phyloP scores from a whole-genome alignment of 2,797 vertebrate species.

The Chaetodon trifasciatus region DNA sequence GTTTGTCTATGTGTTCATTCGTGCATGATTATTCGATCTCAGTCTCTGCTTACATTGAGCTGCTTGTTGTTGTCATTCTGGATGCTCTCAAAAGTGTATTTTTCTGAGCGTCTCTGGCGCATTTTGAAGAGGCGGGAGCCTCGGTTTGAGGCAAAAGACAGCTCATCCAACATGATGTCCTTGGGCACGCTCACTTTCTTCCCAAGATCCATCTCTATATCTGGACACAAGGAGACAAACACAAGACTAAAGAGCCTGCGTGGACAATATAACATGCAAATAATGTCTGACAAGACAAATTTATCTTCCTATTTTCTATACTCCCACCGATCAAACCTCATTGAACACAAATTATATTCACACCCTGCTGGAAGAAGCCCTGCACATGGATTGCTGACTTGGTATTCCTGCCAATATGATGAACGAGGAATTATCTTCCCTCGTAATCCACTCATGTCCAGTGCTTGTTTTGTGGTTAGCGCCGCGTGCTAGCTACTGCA shows the following conservation, averaged over 20 bases:
- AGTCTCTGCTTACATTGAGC: slow-evolving; percentile 86
- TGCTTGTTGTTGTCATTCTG: slow-evolving; percentile 89
- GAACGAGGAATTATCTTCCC: slow-evolving; percentile 65
- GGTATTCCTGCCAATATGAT: slow-evolving; percentile 70
- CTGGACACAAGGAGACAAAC: slow-evolving; percentile 74
- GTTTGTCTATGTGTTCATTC: background rate
- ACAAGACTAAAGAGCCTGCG: slow-evolving; percentile 12
- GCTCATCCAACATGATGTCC: slow-evolving; percentile 98
- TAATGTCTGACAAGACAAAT: slow-evolving; percentile 35
- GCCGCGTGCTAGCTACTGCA: slow-evolving; percentile 58
- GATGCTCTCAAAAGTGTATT: slow-evolving; percentile 95
- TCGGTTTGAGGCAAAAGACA: slow-evolving; percentile 92
- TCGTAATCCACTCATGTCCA: slow-evolving; percentile 62
- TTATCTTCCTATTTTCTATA: background rate
- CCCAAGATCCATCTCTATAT: slow-evolving; percentile 89
- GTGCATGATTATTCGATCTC: background rate
- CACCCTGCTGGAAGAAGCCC: background rate
- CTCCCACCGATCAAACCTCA: slow-evolving; percentile 37
- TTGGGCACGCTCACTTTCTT: slow-evolving; percentile 93
- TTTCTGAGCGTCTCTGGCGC: slow-evolving; percentile 95
- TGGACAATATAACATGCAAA: background rate
- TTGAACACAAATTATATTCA: slow-evolving; percentile 55
- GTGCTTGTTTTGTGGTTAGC: slow-evolving; percentile 70
- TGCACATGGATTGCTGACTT: slow-evolving; percentile 63
- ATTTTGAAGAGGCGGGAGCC: slow-evolving; percentile 96